Evolutionary conservation across 2,113 vertebrate genomes (phyloP).

Genomic region (Rhinopithecus roxellana): DNA sequence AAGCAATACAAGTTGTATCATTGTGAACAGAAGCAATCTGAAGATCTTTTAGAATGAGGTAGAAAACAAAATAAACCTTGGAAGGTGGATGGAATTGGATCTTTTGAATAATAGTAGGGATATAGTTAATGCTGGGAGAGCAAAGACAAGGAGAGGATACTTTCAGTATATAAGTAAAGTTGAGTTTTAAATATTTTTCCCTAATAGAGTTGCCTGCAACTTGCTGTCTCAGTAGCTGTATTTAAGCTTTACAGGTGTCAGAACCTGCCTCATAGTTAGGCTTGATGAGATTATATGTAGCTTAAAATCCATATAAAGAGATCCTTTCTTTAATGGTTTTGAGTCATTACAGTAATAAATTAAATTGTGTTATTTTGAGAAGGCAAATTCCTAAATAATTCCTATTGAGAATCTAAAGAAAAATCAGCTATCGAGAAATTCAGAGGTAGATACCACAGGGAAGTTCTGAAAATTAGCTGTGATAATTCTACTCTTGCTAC

Average conservation of each 20-base stretch:
- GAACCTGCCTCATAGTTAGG: neutral
- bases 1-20: neutral
- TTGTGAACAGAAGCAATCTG: neutral
- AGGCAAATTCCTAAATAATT: constrained; percentile 32
- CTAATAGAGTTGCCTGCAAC: neutral
- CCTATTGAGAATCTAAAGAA: neutral
- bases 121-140: neutral
- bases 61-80: neutral
- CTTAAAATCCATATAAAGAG: neutral
- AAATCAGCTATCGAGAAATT: neutral
- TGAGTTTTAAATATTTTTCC: neutral
- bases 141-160: neutral
- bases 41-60: neutral
- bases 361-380: neutral
- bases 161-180: neutral
- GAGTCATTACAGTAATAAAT: neutral
- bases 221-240: neutral
- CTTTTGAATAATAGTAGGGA: neutral
- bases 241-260: neutral
- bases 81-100: neutral
- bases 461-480: constrained; percentile 4
- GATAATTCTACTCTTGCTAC: neutral
- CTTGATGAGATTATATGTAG: neutral
- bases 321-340: neutral
- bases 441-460: neutral